A percentile compares a stretch with the other conserved stretches of the same genome.
phyloP scores from a whole-genome alignment of 1,140 invertebrate species.

The Drosophila busckii region DNA sequence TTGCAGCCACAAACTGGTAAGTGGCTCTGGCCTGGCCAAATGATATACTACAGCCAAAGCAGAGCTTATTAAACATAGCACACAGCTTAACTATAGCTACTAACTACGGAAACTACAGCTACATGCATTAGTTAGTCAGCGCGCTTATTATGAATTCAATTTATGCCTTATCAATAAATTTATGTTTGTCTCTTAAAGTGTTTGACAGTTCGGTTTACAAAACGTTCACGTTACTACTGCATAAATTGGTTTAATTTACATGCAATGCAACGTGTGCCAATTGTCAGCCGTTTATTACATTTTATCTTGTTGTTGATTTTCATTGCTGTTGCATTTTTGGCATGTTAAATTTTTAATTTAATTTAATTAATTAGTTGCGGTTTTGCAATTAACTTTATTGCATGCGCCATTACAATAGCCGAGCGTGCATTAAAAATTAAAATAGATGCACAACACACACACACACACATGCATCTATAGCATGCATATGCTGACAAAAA shows the following conservation, averaged over 20 bases:
- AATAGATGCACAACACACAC: slow-evolving; percentile 57
- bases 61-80: slow-evolving; percentile 6
- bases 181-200: slow-evolving; percentile 26
- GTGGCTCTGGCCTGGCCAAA: slow-evolving; percentile 21
- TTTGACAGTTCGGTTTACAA: slow-evolving; percentile 50
- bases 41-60: background rate
- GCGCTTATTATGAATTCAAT: too few species aligned
- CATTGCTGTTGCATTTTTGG: slow-evolving; percentile 67
- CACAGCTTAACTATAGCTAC: background rate
- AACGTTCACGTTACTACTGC: slow-evolving; percentile 36
- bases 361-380: slow-evolving; percentile 79
- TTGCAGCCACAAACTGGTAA: slow-evolving; percentile 92
- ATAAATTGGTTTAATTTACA: slow-evolving; percentile 71
- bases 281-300: slow-evolving; percentile 75
- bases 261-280: slow-evolving; percentile 70
- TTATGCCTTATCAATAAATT: background rate
- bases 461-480: slow-evolving; percentile 4
- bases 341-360: slow-evolving; percentile 78
- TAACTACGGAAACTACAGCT: too few species aligned
- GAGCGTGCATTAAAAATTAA: slow-evolving; percentile 72
- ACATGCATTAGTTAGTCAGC: too few species aligned
- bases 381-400: slow-evolving; percentile 79
- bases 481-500: slow-evolving; percentile 3
- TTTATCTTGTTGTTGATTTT: slow-evolving; percentile 77
- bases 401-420: slow-evolving; percentile 68